phyloP scores from a whole-genome alignment of 2,797 vertebrate genomes.

The Muraenolepis orangiensis region DNA sequence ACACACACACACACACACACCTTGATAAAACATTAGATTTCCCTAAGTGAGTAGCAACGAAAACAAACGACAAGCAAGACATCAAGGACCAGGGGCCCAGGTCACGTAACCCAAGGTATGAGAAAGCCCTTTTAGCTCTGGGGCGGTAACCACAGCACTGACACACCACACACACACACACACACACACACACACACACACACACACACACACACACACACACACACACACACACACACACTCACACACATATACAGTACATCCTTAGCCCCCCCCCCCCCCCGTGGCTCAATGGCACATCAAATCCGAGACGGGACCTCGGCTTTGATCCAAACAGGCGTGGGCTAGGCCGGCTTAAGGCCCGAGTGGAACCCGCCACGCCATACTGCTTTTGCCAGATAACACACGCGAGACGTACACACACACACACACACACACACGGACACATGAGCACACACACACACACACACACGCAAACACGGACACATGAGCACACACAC shows the following conservation, averaged over 20 bases:
- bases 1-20: background rate
- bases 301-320: constrained; percentile 48
- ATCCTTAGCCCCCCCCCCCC: constrained; percentile 2
- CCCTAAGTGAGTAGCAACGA: constrained; percentile 6
- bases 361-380: background rate
- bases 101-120: constrained; percentile 7
- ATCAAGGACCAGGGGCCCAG: background rate
- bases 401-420: background rate
- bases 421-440: constrained; percentile 16
- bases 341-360: constrained; percentile 15
- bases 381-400: background rate
- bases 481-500: too few species aligned
- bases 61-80: background rate
- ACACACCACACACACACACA: constrained; percentile 12
- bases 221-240: constrained; percentile 13
- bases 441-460: constrained; percentile 25
- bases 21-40: constrained; percentile 7
- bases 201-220: constrained; percentile 8
- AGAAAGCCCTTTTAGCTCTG: constrained; percentile 16
- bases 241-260: too few species aligned
- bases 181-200: constrained; percentile 25
- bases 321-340: constrained; percentile 50
- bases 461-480: constrained; percentile 20
- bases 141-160: constrained; percentile 16
- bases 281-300: constrained; percentile 45